Percentiles rank a stretch among this genome's conserved stretches.
Conservation (phyloP, 2,113 vertebrate genomes). For the Microtus richardsoni region DNA sequence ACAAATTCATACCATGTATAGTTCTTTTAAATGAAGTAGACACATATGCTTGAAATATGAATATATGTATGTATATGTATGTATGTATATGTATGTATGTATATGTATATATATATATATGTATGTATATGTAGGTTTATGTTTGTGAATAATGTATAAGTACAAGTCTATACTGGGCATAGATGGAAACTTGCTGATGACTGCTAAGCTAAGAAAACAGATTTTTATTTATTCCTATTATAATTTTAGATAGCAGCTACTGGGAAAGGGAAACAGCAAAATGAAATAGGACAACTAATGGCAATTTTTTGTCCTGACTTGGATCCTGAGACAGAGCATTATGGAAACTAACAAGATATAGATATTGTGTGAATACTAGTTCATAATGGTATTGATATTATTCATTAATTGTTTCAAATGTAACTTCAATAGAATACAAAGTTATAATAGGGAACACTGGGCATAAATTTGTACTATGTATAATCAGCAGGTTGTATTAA, state of each 20-base stretch:
- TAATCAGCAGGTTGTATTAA: background rate
- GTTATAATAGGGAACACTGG: background rate
- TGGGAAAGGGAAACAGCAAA: background rate
- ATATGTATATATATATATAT: no score
- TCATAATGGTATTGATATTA: background rate
- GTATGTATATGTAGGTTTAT: background rate
- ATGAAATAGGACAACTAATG: background rate
- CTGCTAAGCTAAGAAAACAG: background rate
- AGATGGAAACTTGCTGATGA: background rate
- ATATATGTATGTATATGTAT: no score
- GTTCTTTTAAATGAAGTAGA: background rate
- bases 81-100: no score
- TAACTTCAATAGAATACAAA: background rate
- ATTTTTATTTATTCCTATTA: conserved; percentile 1
- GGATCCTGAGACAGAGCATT: background rate
- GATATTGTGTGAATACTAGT: background rate
- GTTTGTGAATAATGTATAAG: background rate
- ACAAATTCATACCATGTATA: background rate
- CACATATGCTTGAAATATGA: background rate
- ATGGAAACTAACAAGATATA: background rate
- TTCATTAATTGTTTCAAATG: background rate
- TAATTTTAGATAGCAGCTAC: background rate
- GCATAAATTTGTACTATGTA: no score
- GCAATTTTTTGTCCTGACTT: background rate
- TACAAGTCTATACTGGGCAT: background rate